Conservation (phyloP, 2,888 invertebrate genomes). For the Bimastos eiseni region DNA sequence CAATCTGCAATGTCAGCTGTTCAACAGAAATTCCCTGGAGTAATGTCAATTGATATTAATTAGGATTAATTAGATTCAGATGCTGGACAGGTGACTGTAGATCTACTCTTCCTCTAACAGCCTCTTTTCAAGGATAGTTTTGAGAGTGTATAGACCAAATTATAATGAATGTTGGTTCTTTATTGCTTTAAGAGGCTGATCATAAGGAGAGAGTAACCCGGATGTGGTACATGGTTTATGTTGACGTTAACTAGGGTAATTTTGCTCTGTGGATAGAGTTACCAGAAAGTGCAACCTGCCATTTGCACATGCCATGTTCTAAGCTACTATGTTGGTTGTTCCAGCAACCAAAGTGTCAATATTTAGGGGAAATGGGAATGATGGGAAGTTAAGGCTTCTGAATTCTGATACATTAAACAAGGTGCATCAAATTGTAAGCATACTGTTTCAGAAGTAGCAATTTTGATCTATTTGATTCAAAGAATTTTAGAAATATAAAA, state of each 20-base stretch:
- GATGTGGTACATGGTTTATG: background rate
- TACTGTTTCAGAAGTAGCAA: too few relatives aligned
- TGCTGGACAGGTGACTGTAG: too few relatives aligned
- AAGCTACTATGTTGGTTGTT: too few relatives aligned
- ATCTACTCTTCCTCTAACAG: background rate
- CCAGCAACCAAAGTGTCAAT: too few relatives aligned
- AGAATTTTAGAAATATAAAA: background rate
- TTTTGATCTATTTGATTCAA: background rate
- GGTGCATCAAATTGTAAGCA: too few relatives aligned
- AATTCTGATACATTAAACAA: too few relatives aligned
- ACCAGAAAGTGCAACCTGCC: too few relatives aligned
- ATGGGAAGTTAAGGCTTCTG: too few relatives aligned
- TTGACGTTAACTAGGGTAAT: background rate
- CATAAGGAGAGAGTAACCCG: background rate
- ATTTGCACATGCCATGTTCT: too few relatives aligned
- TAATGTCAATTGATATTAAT: too few relatives aligned
- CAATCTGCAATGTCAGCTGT: background rate
- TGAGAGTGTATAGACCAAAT: background rate
- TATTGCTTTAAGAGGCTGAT: background rate
- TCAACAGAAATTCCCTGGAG: background rate
- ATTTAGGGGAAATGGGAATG: too few relatives aligned
- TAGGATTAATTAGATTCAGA: background rate
- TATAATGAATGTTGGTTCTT: background rate
- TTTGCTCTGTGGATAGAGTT: background rate
- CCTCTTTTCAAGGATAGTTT: background rate